Conservation (phyloP, 2,113 vertebrate genomes). For the Bos indicus region DNA sequence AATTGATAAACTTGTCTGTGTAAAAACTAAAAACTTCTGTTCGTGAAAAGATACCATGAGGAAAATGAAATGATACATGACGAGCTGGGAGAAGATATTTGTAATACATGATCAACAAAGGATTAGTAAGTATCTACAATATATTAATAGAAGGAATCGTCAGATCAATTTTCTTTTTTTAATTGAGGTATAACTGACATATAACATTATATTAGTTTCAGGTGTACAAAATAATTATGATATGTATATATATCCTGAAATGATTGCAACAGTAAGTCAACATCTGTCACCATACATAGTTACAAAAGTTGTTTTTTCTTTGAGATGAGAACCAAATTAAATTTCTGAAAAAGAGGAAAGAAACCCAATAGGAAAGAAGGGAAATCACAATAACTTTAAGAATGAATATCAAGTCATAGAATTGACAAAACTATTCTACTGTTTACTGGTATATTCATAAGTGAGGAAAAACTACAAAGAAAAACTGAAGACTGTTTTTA, state of each 20-base stretch:
- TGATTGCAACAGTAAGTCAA: not conserved
- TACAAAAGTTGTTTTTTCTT: not conserved
- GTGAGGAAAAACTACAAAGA: not conserved
- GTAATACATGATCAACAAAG: not conserved
- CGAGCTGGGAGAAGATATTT: not conserved
- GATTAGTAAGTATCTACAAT: not conserved
- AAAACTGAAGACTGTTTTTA: not conserved
- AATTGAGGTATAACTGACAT: not conserved
- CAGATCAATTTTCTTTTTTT: not conserved
- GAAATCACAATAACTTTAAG: not conserved
- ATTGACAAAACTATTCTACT: not conserved
- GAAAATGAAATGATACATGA: not conserved
- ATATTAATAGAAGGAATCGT: not conserved
- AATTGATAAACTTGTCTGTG: too few species aligned
- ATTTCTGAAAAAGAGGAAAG: not conserved
- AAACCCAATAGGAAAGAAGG: not conserved
- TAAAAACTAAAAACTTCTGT: not conserved
- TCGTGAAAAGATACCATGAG: not conserved
- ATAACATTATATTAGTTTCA: not conserved
- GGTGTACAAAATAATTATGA: not conserved
- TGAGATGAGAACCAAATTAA: not conserved
- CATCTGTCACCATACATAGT: not conserved
- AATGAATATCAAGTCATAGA: not conserved
- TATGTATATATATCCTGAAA: not conserved
- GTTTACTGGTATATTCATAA: not conserved